phyloP scores from a whole-genome alignment of 1,140 invertebrate species.

The Mizuhopecten yessoensis region DNA sequence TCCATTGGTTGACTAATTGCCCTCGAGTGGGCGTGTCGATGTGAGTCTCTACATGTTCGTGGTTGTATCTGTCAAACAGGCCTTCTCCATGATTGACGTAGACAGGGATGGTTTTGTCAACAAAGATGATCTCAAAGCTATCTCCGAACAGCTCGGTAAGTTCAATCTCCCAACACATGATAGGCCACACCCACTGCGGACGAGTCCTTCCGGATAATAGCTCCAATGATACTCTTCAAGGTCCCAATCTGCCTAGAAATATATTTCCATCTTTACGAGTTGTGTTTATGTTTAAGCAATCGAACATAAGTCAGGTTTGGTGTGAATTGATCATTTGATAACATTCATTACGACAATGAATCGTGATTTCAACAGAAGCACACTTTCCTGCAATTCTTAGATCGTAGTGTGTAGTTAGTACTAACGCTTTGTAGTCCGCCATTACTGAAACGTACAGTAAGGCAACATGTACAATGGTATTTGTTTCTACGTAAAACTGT shows the following conservation, averaged over 20 bases:
- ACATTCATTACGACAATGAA: too few species aligned
- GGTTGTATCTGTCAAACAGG: slow-evolving; percentile 9
- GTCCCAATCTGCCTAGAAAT: not conserved
- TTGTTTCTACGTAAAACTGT: not conserved
- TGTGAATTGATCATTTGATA: not conserved
- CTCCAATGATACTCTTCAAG: not conserved
- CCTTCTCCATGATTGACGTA: slow-evolving; percentile 37
- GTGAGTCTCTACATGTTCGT: not conserved
- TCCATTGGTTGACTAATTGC: not conserved
- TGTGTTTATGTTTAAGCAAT: not conserved
- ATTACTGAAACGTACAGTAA: not conserved
- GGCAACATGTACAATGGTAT: not conserved
- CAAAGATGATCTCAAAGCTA: slow-evolving; percentile 13
- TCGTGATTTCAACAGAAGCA: not conserved
- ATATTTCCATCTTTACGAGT: not conserved
- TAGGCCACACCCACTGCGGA: not conserved
- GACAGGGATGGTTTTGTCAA: slow-evolving; percentile 37
- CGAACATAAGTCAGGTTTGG: not conserved
- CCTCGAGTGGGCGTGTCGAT: not conserved
- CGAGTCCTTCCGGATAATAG: not conserved
- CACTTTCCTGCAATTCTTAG: not conserved
- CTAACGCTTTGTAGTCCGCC: not conserved
- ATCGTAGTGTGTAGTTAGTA: not conserved
- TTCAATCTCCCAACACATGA: not conserved
- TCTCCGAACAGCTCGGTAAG: slow-evolving; percentile 31